These are phyloP conservation scores for Cyclopterus lumpus DNA, from an alignment of 2,797 vertebrate species.

Conservation along the genomic window DNA sequence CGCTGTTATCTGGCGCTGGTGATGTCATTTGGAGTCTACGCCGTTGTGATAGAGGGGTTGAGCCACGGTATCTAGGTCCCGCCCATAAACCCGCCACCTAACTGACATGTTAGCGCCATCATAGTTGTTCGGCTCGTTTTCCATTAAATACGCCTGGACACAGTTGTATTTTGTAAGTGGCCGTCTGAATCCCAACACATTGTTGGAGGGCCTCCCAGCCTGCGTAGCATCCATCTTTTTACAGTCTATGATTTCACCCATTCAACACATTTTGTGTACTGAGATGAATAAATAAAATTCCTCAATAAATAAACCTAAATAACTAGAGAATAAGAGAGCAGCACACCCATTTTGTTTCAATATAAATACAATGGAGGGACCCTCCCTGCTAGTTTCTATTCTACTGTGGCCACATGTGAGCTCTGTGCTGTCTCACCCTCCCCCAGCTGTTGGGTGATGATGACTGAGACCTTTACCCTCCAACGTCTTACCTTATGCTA, in stretches of 20 bases:
- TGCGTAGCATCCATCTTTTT: neutral
- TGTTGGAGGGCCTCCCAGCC: neutral
- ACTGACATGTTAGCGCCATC: too few relatives aligned
- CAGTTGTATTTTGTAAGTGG: too few relatives aligned
- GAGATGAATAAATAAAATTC: neutral
- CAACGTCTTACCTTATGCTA: conserved; percentile 19
- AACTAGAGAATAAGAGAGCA: neutral
- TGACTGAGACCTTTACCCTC: conserved; percentile 20
- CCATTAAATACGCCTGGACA: too few relatives aligned
- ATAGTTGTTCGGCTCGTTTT: too few relatives aligned
- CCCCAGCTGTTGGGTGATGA: conserved; percentile 16
- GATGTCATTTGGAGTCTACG: neutral
- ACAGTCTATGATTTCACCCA: neutral
- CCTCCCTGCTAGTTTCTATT: neutral
- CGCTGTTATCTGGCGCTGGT: neutral
- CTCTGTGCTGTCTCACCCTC: conserved; percentile 26
- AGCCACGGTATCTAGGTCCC: too few relatives aligned
- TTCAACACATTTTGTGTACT: neutral
- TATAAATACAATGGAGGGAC: neutral
- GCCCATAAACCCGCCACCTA: too few relatives aligned
- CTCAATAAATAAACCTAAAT: neutral
- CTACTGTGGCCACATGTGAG: neutral
- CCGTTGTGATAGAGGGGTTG: too few relatives aligned
- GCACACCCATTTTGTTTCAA: neutral
- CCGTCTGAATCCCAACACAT: too few relatives aligned